Evolutionary conservation across 2,797 vertebrate genomes (phyloP).

Genomic region (Cheracebus regulus): DNA sequence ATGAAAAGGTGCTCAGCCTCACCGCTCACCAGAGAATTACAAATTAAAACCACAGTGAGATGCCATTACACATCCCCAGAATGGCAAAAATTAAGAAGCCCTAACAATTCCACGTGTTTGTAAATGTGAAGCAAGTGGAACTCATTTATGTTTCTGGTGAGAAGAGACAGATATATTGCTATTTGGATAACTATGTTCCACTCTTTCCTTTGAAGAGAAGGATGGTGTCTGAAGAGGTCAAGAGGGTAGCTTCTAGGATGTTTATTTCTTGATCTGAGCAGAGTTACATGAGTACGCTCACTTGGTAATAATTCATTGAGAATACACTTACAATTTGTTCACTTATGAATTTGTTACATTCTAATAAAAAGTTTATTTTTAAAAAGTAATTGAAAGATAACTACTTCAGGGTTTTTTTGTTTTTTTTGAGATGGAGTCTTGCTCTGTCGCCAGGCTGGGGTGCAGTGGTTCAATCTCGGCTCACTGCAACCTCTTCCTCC

Average conservation of each 20-base stretch:
- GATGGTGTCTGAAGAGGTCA: background rate
- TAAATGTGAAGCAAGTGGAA: background rate
- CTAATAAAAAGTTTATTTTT: slow-evolving; percentile 21
- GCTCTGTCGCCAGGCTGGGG: too few relatives aligned
- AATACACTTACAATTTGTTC: background rate
- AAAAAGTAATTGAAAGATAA: slow-evolving; percentile 20
- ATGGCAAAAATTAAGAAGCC: background rate
- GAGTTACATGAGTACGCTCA: background rate
- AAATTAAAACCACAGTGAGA: background rate
- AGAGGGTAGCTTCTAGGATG: background rate
- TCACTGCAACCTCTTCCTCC: too few relatives aligned
- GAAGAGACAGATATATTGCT: background rate
- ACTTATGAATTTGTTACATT: slow-evolving; percentile 12
- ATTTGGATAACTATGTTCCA: background rate
- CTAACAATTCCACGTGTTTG: background rate
- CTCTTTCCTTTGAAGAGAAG: background rate
- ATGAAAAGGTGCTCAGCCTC: background rate
- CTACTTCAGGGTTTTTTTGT: background rate
- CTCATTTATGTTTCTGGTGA: background rate
- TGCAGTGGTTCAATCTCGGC: too few relatives aligned
- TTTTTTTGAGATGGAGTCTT: too few relatives aligned
- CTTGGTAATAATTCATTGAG: background rate
- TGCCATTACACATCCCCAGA: background rate
- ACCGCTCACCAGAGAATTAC: background rate
- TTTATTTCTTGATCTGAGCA: background rate